phyloP scores from a whole-genome alignment of 37 sponge, comb jelly and placozoan species.

The Tethya wilhelma region DNA sequence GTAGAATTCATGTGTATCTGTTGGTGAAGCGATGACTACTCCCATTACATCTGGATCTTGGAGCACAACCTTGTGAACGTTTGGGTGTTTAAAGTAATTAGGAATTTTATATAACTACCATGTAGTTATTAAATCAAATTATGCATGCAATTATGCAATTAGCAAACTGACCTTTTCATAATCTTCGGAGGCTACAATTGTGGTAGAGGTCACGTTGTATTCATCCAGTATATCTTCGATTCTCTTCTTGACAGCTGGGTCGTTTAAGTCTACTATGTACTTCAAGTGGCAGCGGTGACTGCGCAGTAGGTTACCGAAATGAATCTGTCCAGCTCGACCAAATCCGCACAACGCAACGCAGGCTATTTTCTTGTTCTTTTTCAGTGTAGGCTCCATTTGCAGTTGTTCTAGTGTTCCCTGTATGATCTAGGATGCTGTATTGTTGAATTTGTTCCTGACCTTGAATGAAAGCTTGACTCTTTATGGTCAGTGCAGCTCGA shows the following conservation, averaged over 20 bases:
- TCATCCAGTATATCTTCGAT: neutral
- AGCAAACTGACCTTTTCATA: too few species aligned
- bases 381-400: too few species aligned
- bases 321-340: conserved; percentile 78
- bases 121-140: too few species aligned
- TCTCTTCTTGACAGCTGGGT: neutral
- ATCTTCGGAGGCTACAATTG: too few species aligned
- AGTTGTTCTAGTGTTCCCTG: too few species aligned
- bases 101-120: too few species aligned
- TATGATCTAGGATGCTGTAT: too few species aligned
- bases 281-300: conserved; percentile 48
- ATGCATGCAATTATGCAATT: too few species aligned
- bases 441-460: too few species aligned
- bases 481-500: too few species aligned
- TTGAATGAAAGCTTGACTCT: too few species aligned
- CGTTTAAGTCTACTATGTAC: conserved; percentile 63
- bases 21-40: conserved; percentile 77
- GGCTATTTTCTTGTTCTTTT: conserved; percentile 21
- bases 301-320: conserved; percentile 34
- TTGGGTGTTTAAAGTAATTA: neutral
- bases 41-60: conserved; percentile 57
- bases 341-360: conserved; percentile 71
- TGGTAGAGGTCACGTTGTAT: too few species aligned
- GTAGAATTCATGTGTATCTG: conserved; percentile 64
- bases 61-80: conserved; percentile 32